Evolutionary conservation across 2,888 invertebrate genomes (phyloP), one percentile per base, ranked within the genome.

Genomic region (Cantharis flavilabris): DNA sequence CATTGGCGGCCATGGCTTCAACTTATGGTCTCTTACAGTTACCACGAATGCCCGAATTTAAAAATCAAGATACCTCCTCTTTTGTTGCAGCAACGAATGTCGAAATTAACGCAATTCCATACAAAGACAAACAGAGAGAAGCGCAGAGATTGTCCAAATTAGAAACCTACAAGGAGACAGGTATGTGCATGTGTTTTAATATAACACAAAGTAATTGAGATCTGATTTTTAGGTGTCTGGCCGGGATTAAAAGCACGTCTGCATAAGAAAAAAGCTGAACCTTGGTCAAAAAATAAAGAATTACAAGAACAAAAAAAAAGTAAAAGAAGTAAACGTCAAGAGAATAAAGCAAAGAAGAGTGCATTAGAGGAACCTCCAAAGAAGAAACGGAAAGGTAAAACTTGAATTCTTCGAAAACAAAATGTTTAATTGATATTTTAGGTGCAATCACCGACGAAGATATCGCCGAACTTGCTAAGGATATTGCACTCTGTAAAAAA

Each of bases 11-110:
- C 81, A 89, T 98, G 81, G 99, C 97, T 0, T 94, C 93, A 74
- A 94, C 96, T 71, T 99, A 97, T 88, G 98, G 98, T 0, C 91
- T 99, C 1, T 88, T 99, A 1, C 94, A 95, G 84, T 90, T 99
- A 84, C 99, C 99, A 0, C 92, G 94, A 85, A 99, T 99, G 98
- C 98, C 98, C 0, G 99, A 99, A 89, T 88, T 98, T 3, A 96
- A 94, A 86, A 93, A 93, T 62, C 89, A 89, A 78, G 91, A 91
- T 18, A 82, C 90, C 0, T 87, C 89, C 1, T 89, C 88, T 71
- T 94, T 94, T 84, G 84, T 87, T 0, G 86, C 89, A 18, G 87
- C 93, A 87, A 89, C 89, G 4, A 86, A 92, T 49, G 89, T 97
- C 7, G 95, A 98, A 87, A 88, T 93, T 14, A 94, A 94, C 85